These are phyloP conservation scores for Petroica traversi DNA, from an alignment of 2,113 vertebrate genomes.

Conservation along the genomic window DNA sequence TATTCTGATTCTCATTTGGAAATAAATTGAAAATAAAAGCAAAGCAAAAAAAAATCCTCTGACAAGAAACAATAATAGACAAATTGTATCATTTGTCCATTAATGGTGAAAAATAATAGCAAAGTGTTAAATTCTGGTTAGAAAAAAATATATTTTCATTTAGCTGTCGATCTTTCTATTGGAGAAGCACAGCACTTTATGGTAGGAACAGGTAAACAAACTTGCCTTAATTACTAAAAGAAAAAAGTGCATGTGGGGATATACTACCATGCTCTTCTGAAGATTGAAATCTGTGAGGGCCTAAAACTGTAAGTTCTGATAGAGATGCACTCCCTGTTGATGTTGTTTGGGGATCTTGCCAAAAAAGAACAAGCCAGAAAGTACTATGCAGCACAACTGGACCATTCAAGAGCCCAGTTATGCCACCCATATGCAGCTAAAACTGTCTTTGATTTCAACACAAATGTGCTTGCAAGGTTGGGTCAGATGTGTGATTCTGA, in stretches of 20 bases:
- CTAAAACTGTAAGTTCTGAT: not conserved
- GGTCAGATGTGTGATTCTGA: not conserved
- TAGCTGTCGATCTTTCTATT: not conserved
- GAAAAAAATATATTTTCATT: slow-evolving; percentile 26
- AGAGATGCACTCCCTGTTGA: not conserved
- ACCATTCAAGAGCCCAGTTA: slow-evolving; percentile 8
- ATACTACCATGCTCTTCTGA: not conserved
- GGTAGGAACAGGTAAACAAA: slow-evolving; percentile 27
- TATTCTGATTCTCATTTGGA: slow-evolving; percentile 30
- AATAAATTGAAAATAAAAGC: slow-evolving; percentile 24
- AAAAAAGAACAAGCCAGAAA: slow-evolving; percentile 25
- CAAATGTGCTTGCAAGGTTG: not conserved
- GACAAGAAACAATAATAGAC: not conserved
- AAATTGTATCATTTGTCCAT: slow-evolving; percentile 25
- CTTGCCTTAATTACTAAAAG: slow-evolving; percentile 70
- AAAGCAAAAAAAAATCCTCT: slow-evolving; percentile 37
- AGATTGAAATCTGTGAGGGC: not conserved
- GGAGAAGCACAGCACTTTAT: slow-evolving; percentile 25
- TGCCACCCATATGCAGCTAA: slow-evolving; percentile 9
- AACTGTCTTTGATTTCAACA: not conserved
- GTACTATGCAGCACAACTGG: slow-evolving; percentile 47
- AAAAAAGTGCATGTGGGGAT: not conserved
- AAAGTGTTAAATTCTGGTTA: slow-evolving; percentile 18
- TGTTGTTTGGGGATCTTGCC: not conserved
- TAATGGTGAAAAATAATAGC: not conserved